Percentiles rank a stretch among this genome's conserved stretches.
Evolutionary conservation across 2,888 invertebrate genomes (phyloP).

Genomic region (Trissolcus brochymenae): DNA sequence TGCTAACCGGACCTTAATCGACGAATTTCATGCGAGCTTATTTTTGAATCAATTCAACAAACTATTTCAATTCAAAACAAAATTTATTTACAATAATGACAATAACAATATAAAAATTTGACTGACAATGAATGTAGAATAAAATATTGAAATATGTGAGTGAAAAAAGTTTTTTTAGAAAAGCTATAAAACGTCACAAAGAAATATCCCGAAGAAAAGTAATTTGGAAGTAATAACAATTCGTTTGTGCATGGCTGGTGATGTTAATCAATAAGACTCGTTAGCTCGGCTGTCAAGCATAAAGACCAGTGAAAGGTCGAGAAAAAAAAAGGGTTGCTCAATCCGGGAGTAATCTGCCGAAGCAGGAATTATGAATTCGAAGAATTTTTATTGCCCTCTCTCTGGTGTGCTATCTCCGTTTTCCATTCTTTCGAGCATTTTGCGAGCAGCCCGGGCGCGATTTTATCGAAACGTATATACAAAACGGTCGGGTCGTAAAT

Average conservation of each 20-base stretch:
- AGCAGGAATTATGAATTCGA: slow-evolving; percentile 46
- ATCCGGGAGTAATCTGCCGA: slow-evolving; percentile 7
- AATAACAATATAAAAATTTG: too few species aligned
- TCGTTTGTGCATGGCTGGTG: slow-evolving; percentile 30
- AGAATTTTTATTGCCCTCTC: slow-evolving; percentile 37
- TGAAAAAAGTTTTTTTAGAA: too few species aligned
- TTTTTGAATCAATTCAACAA: not conserved
- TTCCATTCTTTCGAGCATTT: not conserved
- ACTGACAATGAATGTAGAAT: too few species aligned
- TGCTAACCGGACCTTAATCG: slow-evolving; percentile 13
- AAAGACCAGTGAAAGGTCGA: slow-evolving; percentile 36
- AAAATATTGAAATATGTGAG: not conserved
- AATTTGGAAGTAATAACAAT: slow-evolving; percentile 44
- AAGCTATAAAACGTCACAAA: too few species aligned
- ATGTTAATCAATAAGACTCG: slow-evolving; percentile 51
- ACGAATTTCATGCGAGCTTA: slow-evolving; percentile 8
- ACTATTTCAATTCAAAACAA: not conserved
- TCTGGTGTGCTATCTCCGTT: not conserved
- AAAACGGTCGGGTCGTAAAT: slow-evolving; percentile 26
- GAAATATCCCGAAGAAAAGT: slow-evolving; percentile 1
- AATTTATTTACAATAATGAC: slow-evolving; percentile 8
- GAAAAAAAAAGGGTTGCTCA: slow-evolving; percentile 44
- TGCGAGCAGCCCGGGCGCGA: not conserved
- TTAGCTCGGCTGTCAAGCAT: slow-evolving; percentile 46
- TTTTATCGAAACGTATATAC: slow-evolving; percentile 11